Conservation (phyloP, 92 coral and sea anemone genomes). For the Anthopleura xanthogrammica region DNA sequence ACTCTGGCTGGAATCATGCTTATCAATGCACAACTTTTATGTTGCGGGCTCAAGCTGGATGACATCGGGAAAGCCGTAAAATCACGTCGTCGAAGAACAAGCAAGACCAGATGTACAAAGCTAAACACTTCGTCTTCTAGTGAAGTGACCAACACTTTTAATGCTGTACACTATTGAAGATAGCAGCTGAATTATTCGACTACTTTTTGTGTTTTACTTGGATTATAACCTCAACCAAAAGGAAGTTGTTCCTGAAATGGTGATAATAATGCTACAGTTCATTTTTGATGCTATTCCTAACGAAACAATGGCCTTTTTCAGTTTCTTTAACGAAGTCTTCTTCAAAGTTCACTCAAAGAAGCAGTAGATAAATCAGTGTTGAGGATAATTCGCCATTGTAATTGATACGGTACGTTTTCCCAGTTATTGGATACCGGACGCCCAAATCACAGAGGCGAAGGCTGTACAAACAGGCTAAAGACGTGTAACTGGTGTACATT, state of each 20-base stretch:
- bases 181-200: background rate
- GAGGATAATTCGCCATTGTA: too few relatives aligned
- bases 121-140: background rate
- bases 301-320: too few relatives aligned
- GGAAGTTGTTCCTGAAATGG: too few relatives aligned
- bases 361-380: too few relatives aligned
- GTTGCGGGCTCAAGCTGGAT: background rate
- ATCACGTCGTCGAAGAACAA: background rate
- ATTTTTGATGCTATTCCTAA: too few relatives aligned
- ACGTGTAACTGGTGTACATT: background rate
- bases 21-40: constrained; percentile 1
- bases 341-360: too few relatives aligned
- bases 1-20: constrained; percentile 3
- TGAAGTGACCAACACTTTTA: background rate
- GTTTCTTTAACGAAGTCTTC: too few relatives aligned
- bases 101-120: background rate
- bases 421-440: too few relatives aligned
- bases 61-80: background rate
- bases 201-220: too few relatives aligned
- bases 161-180: background rate
- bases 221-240: too few relatives aligned
- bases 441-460: constrained; percentile 21
- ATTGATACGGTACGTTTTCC: too few relatives aligned
- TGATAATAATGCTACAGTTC: too few relatives aligned
- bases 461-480: constrained; percentile 15